A percentile compares a stretch with the other conserved stretches of the same genome.
Conservation (phyloP, 2,113 vertebrate species). For the Peucedramus taeniatus region DNA sequence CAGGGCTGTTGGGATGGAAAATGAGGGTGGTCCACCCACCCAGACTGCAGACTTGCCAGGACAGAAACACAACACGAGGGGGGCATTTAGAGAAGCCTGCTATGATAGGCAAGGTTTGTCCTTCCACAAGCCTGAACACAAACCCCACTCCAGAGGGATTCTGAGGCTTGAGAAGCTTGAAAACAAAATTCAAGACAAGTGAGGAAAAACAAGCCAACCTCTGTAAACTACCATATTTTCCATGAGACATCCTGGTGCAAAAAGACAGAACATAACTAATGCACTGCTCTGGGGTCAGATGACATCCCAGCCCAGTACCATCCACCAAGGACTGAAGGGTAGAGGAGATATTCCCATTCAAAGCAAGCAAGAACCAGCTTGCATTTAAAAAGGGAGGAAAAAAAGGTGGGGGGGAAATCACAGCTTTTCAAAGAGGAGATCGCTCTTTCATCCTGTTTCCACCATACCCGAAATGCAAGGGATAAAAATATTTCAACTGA, state of each 20-base stretch:
- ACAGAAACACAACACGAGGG: neutral
- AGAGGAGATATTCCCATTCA: neutral
- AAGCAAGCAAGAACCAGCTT: constrained; percentile 34
- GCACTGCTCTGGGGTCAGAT: neutral
- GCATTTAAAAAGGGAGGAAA: neutral
- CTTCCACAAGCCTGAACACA: neutral
- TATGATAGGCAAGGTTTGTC: neutral
- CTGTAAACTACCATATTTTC: neutral
- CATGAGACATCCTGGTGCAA: neutral
- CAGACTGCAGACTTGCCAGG: neutral
- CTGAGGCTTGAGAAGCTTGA: neutral
- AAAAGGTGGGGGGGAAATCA: neutral
- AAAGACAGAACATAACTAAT: neutral
- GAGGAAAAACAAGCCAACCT: neutral
- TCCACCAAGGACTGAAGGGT: neutral
- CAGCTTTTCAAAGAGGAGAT: constrained; percentile 6
- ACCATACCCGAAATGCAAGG: neutral
- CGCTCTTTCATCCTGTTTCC: neutral
- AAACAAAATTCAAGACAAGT: neutral
- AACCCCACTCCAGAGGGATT: neutral
- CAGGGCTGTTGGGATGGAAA: neutral
- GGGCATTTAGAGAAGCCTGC: neutral
- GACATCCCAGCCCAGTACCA: neutral
- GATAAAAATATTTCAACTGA: neutral
- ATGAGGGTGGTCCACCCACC: neutral